These are phyloP conservation scores for Leptopterna dolabrata DNA, from an alignment of 2,888 invertebrate genomes.

Conservation along the genomic window DNA sequence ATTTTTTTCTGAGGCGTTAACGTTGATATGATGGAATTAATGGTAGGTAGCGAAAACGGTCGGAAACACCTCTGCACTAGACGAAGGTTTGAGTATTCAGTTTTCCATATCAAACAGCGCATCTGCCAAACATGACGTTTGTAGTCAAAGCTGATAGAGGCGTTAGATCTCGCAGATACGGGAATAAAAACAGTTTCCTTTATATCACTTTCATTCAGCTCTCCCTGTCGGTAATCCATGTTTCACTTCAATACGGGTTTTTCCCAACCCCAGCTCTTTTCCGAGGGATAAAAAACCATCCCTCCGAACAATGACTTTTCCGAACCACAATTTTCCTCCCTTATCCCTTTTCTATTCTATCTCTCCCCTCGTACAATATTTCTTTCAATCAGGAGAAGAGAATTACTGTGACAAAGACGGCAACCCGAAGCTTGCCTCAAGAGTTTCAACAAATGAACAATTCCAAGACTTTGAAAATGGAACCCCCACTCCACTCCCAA, in stretches of 20 bases:
- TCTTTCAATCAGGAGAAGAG: slow-evolving; percentile 42
- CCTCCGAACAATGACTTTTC: not conserved
- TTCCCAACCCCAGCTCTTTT: not conserved
- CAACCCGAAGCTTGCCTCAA: not conserved
- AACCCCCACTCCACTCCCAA: not conserved
- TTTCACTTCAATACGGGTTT: not conserved
- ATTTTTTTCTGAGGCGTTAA: too few species aligned
- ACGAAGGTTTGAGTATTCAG: too few species aligned
- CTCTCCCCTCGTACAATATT: slow-evolving; percentile 22
- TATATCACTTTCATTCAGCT: not conserved
- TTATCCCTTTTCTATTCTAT: slow-evolving; percentile 10
- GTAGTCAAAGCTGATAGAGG: not conserved
- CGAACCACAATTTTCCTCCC: not conserved
- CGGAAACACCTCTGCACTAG: too few species aligned
- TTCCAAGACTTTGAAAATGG: not conserved
- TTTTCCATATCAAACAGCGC: too few species aligned
- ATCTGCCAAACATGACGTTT: not conserved
- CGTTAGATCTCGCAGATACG: not conserved
- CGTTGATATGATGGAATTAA: too few species aligned
- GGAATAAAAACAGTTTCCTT: not conserved
- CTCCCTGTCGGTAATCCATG: not conserved
- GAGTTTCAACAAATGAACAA: slow-evolving; percentile 22
- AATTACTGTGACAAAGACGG: slow-evolving; percentile 31
- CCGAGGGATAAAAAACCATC: not conserved
- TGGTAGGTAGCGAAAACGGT: too few species aligned